Percentiles rank a stretch among this genome's conserved stretches.
phyloP scores from a whole-genome alignment of 2,888 invertebrate species.

The Cylindroiulus punctatus region DNA sequence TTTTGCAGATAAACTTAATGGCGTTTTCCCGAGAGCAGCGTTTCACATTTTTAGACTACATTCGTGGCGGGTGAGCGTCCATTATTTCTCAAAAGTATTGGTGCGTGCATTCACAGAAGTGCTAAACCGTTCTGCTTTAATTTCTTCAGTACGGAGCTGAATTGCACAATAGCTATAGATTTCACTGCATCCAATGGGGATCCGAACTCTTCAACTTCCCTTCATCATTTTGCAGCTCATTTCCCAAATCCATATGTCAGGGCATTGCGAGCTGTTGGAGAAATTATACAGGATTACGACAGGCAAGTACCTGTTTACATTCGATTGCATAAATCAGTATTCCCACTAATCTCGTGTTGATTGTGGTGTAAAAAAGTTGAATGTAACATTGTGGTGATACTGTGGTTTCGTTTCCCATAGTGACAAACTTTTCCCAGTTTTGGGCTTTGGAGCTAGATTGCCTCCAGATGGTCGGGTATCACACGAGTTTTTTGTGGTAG shows the following conservation, averaged over 20 bases:
- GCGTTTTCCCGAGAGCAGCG: conserved; percentile 57
- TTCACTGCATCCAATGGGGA: conserved; percentile 65
- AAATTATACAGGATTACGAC: conserved; percentile 69
- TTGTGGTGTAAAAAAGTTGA: no score
- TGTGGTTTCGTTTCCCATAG: no score
- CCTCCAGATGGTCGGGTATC: conserved; percentile 67
- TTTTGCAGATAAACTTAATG: conserved; percentile 51
- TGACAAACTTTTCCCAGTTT: conserved; percentile 69
- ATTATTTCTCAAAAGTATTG: no score
- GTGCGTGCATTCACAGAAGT: no score
- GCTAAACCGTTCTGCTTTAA: not conserved
- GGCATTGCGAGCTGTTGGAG: conserved; percentile 63
- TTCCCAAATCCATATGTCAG: conserved; percentile 63
- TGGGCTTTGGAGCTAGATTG: conserved; percentile 70
- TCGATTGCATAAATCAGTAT: no score
- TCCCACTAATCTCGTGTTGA: no score
- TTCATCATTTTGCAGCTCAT: conserved; percentile 67
- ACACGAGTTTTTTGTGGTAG: conserved; percentile 68
- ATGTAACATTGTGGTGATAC: no score
- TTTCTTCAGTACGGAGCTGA: conserved; percentile 64
- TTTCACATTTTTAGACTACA: conserved; percentile 63
- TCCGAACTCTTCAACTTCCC: conserved; percentile 62
- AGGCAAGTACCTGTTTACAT: no score
- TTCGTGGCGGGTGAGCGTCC: not conserved
- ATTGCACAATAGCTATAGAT: conserved; percentile 65